These are phyloP conservation scores for Creontiades dilutus DNA, from an alignment of 2,888 invertebrate species.

Conservation along the genomic window DNA sequence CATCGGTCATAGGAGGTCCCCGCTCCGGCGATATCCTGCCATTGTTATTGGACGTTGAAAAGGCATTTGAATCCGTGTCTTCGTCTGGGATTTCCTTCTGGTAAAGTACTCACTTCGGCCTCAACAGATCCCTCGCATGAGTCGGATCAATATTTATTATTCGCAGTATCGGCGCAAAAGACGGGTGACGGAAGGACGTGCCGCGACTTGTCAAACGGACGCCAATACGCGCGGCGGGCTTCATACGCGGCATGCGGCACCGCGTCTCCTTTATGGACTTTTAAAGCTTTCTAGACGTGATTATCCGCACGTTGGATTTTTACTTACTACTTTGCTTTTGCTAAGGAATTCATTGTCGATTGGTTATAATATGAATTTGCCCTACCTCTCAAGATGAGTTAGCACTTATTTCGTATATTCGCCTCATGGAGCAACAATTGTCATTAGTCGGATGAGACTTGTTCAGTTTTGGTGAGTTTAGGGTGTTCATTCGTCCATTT, in stretches of 20 bases:
- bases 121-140: neutral
- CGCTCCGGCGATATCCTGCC: neutral
- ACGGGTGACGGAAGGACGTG: constrained; percentile 36
- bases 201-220: neutral
- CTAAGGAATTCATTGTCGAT: too few species aligned
- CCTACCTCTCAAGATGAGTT: too few species aligned
- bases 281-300: constrained; percentile 21
- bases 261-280: neutral
- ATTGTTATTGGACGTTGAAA: constrained; percentile 28
- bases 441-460: too few species aligned
- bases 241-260: neutral
- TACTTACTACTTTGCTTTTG: neutral
- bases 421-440: too few species aligned
- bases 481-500: too few species aligned
- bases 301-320: neutral
- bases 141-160: constrained; percentile 40
- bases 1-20: neutral
- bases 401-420: too few species aligned
- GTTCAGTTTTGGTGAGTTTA: too few species aligned
- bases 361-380: too few species aligned
- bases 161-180: constrained; percentile 13
- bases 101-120: neutral
- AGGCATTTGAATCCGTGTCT: constrained; percentile 12
- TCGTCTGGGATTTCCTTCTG: constrained; percentile 1
- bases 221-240: neutral